A percentile compares a stretch with the other conserved stretches of the same genome.
phyloP scores from a whole-genome alignment of 37 sponge, comb jelly and placozoan genomes.

The Theonella swinhoei region DNA sequence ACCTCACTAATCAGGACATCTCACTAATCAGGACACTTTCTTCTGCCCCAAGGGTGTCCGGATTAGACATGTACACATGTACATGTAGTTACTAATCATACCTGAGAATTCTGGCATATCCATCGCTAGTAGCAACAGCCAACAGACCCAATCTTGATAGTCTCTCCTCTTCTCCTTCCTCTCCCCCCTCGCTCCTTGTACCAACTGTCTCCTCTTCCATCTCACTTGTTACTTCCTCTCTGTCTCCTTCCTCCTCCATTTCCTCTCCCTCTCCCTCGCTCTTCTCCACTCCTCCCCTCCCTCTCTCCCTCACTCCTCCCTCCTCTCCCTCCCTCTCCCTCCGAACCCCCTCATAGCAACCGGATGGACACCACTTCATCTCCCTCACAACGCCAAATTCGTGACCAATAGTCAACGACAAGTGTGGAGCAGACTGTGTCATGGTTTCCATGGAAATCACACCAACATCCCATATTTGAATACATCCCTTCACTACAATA shows the following conservation, averaged over 20 bases:
- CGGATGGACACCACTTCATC: constrained; percentile 69
- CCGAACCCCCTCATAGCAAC: neutral
- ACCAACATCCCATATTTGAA: constrained; percentile 64
- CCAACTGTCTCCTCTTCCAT: too few relatives aligned
- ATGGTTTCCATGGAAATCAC: neutral
- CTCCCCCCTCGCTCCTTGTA: too few relatives aligned
- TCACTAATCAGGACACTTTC: too few relatives aligned
- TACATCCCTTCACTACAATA: constrained; percentile 1
- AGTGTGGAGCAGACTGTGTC: neutral
- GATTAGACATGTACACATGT: too few relatives aligned
- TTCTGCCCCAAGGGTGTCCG: too few relatives aligned
- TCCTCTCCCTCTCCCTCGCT: too few relatives aligned
- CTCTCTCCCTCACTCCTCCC: too few relatives aligned
- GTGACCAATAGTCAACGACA: constrained; percentile 52
- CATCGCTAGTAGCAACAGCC: constrained; percentile 75
- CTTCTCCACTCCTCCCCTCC: neutral
- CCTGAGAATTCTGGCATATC: constrained; percentile 58
- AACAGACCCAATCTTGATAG: constrained; percentile 54
- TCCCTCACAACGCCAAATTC: constrained; percentile 51
- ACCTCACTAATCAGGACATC: too few relatives aligned
- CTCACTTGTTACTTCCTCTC: too few relatives aligned
- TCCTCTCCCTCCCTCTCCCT: neutral
- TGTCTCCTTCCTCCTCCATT: neutral
- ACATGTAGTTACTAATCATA: too few relatives aligned
- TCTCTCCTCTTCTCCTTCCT: constrained; percentile 2